Conservation (phyloP, 2,888 invertebrate species). For the Drosophila anceps region DNA sequence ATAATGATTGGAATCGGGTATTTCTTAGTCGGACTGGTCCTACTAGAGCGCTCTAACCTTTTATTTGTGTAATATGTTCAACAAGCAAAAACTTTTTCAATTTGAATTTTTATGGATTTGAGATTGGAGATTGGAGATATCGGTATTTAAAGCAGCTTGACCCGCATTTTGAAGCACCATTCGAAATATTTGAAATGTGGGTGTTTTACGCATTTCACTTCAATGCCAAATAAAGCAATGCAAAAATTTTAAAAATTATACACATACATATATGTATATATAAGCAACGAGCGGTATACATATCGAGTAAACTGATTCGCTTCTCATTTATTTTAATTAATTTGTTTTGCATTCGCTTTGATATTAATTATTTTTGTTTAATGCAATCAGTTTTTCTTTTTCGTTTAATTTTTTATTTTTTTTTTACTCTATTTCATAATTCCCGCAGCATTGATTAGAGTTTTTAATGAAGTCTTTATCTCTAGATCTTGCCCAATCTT, state of each 20-base stretch:
- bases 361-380: slow-evolving; percentile 9
- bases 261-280: background rate
- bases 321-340: slow-evolving; percentile 26
- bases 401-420: no score
- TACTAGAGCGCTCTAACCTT: no score
- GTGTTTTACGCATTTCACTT: slow-evolving; percentile 50
- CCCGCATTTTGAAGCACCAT: slow-evolving; percentile 55
- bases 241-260: slow-evolving; percentile 3
- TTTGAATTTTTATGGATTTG: background rate
- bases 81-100: background rate
- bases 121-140: background rate
- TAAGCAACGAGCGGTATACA: no score
- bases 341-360: slow-evolving; percentile 25
- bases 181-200: slow-evolving; percentile 36
- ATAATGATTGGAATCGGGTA: no score
- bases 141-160: slow-evolving; percentile 45
- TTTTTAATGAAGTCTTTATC: slow-evolving; percentile 49
- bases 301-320: slow-evolving; percentile 11
- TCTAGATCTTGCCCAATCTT: background rate
- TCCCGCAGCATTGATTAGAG: slow-evolving; percentile 33
- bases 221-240: slow-evolving; percentile 29
- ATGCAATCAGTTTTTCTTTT: background rate
- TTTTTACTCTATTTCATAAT: slow-evolving; percentile 35
- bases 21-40: no score
- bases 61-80: background rate